Evolutionary conservation across 1,140 invertebrate species (phyloP), one percentile per base, ranked within the genome.

Genomic region (Trypoxylus dichotomus): DNA sequence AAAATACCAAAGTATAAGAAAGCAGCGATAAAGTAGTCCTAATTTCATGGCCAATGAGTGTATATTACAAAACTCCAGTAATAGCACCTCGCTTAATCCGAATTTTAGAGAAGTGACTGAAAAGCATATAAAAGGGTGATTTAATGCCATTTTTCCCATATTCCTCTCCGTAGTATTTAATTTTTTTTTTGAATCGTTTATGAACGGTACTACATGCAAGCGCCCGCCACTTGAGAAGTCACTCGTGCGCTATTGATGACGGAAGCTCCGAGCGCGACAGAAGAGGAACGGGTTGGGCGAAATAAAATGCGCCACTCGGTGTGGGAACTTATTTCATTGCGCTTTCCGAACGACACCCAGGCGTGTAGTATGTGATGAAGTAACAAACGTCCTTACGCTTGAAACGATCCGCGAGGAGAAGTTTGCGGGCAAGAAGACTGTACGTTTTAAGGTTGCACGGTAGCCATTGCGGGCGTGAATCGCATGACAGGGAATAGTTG

Each of bases 291-390:
- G 19, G 47, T 54, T 19, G 7, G n/a, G 7, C 47, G 47, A 1
- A 68, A 24, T 13, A 25, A 68, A 68, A 68, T 29, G 60, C 24
- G 21, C 8, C 7, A 68, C 24, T 25, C 21, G 21, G 19, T 68
- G 24, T 68, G 13, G 21, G 60, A 68, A 68, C 21, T 68, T 68
- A 68, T 68, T 68, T 68, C 60, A 68, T 68, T 25, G 7, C 60
- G 21, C 60, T 25, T 11, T 68, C 60, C 7, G 21, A 27, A 29
- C 60, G 13, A n/a, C 15, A 19, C 47, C 47, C 47, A 6, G 15
- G 15, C 47, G 47, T 54, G 19, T 54, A 54, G 19, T 54, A 54
- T 19, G 15, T 7, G 15, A 13, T 1, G 15, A 19, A 54, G 19
- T 54, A 54, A 54, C 47, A 54, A 54, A 54, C 19, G 47, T 19